Conservation (phyloP, 2,113 vertebrate species). For the Macroglossus sobrinus region DNA sequence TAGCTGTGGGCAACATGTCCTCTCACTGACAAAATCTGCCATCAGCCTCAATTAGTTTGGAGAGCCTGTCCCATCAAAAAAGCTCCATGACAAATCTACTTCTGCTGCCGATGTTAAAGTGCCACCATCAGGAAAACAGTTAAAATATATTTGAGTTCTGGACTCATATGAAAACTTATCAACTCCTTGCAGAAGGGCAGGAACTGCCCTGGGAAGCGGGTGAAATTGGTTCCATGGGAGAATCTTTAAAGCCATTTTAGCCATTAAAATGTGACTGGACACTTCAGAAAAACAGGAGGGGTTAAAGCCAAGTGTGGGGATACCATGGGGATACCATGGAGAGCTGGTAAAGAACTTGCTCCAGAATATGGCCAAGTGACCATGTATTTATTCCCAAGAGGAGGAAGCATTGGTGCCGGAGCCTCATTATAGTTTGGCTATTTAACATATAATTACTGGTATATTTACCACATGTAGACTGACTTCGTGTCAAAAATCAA, state of each 20-base stretch:
- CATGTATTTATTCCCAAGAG: slow-evolving; percentile 55
- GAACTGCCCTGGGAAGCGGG: slow-evolving; percentile 74
- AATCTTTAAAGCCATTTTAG: slow-evolving; percentile 80
- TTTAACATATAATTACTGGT: slow-evolving; percentile 71
- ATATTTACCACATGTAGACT: slow-evolving; percentile 60
- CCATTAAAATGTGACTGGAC: slow-evolving; percentile 81
- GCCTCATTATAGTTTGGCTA: slow-evolving; percentile 65
- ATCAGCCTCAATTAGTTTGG: slow-evolving; percentile 49
- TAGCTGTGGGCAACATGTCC: slow-evolving; percentile 59
- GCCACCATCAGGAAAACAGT: slow-evolving; percentile 62
- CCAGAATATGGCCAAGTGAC: slow-evolving; percentile 44
- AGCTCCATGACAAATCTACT: slow-evolving; percentile 19
- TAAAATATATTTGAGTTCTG: slow-evolving; percentile 70
- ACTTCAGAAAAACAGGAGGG: slow-evolving; percentile 75
- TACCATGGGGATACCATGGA: slow-evolving; percentile 56
- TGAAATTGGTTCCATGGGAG: slow-evolving; percentile 81
- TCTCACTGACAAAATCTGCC: slow-evolving; percentile 55
- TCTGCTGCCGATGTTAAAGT: slow-evolving; percentile 60
- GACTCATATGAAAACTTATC: slow-evolving; percentile 74
- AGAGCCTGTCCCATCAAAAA: slow-evolving; percentile 53
- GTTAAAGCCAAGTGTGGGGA: slow-evolving; percentile 58
- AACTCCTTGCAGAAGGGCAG: slow-evolving; percentile 72
- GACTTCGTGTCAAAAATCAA: slow-evolving; percentile 76
- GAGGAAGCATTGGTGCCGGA: slow-evolving; percentile 50
- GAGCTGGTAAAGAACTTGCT: slow-evolving; percentile 67